Evolutionary conservation across 2,113 vertebrate genomes (phyloP).

Genomic region (Orientallactaga bullata): DNA sequence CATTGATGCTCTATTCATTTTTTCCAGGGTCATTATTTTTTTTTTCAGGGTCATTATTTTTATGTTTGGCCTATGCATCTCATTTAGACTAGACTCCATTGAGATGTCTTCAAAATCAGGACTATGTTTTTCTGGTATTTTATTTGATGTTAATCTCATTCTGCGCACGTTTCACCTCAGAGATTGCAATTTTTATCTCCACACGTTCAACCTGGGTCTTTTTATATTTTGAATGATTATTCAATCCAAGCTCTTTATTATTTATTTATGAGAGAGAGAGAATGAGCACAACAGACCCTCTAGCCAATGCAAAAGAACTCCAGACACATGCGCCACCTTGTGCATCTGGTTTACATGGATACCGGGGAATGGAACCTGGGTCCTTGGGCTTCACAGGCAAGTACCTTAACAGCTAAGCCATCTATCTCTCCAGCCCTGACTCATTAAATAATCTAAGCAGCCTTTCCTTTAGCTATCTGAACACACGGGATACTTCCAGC

Average conservation of each 20-base stretch:
- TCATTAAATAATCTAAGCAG: neutral
- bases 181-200: neutral
- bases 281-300: no score
- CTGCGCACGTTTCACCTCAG: neutral
- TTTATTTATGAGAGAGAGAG: no score
- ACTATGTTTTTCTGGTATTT: neutral
- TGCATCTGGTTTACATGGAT: no score
- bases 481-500: neutral
- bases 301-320: no score
- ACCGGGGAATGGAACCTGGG: no score
- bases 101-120: neutral
- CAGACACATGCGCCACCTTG: no score
- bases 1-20: neutral
- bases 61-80: no score
- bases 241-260: no score
- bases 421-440: no score
- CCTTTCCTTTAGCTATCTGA: neutral
- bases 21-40: neutral
- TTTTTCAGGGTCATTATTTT: neutral
- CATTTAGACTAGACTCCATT: neutral
- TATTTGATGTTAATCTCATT: neutral
- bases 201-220: neutral
- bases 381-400: no score
- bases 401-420: no score
- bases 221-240: neutral